Base-by-base conservation (phyloP, 2,888 invertebrate species). In the Aphrophora alni region DNA sequence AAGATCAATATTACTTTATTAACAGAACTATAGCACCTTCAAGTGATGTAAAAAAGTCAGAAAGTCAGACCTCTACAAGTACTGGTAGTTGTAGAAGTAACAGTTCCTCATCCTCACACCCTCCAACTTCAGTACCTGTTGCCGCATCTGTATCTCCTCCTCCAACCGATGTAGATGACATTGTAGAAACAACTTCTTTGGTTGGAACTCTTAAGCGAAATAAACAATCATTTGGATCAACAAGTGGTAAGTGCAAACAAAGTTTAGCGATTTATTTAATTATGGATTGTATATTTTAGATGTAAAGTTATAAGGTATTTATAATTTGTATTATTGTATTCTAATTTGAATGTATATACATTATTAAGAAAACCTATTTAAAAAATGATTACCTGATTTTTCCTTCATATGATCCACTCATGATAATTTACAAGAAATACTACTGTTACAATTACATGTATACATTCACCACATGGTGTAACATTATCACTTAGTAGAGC, bases 81-180 rank as follows among this genome's bases (percentile, higher is more conserved):
- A 82, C 77, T 69, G 81, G 81, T 33, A 81, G 81, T 51, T 77
- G 72, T 38, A 80, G 77, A n/a, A 82, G 81, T 38, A 80, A 71
- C 25, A 71, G 75, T 70, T 80, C 80, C 21, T 33, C 75, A 10
- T 27, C 75, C 17, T 75, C 75, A 1, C 80, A 80, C 24, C 80
- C 28, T 26, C 38, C 27, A 17, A 51, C 68, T 73, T 51, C 78
- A n/a, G 78, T 68, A 27, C 38, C 73, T 17, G 51, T 75, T 12
- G 68, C 74, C 5, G 69, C 74, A 17, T 44, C 80, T 5, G 28
- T 72, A 28, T 68, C 71, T 0, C 25, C 79, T 10, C 33, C 33
- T 8, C 21, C 59, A 21, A 21, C 38, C 17, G 79, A 79, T 17
- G 59, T 78, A 27, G 75, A 68, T n/a, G 77, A 74, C 27, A 24